Base-by-base conservation (phyloP, 2,888 invertebrate genomes). In the Aphidius colemani region DNA sequence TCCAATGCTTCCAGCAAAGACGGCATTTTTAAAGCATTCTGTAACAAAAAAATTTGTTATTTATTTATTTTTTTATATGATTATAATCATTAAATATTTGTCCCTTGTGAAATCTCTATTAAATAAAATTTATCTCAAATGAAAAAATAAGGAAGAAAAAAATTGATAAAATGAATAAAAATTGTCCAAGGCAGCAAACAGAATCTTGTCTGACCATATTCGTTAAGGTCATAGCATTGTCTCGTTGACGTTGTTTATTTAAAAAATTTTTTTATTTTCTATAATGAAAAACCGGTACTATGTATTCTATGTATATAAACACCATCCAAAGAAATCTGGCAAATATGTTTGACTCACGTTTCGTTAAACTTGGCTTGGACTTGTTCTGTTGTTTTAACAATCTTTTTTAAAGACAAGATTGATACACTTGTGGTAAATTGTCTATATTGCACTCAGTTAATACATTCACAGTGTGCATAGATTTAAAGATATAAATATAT, bases 1-100 rank as follows among this genome's bases (percentile, higher is more conserved):
- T 94, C 93, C 75, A 95, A 86, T 71, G 95, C 95, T 87, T 95
- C 95, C 79, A 95, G 84, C 74, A 95, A 86, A 75, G 95, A 93
- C 83, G 94, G 93, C 95, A 95, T 95, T 75, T 83, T 75, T 76
- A 74, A 56, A 68, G 68, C 77, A 77, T 77, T 76, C 78, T 77
- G 72, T 6, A 65, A 69, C 63, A 13, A 50, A 11, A 59, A 8
- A 40, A 7, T 43, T 18, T 18, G n/a, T n/a, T n/a, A n/a, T n/a
- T 63, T 6, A 8, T 40, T 53, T n/a, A 9, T 41, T 59, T 1
- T 43, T 41, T n/a, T 9, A 39, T 11, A 41, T 40, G n/a, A 4
- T 11, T 43, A n/a, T 59, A 7, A 11, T 51, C 7, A n/a, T 49
- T 30, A 5, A 30, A 5, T 30, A 30, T 30, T 30, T 30, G 30